Evolutionary conservation across 2,113 vertebrate genomes (phyloP).

Genomic region (Crocuta crocuta): DNA sequence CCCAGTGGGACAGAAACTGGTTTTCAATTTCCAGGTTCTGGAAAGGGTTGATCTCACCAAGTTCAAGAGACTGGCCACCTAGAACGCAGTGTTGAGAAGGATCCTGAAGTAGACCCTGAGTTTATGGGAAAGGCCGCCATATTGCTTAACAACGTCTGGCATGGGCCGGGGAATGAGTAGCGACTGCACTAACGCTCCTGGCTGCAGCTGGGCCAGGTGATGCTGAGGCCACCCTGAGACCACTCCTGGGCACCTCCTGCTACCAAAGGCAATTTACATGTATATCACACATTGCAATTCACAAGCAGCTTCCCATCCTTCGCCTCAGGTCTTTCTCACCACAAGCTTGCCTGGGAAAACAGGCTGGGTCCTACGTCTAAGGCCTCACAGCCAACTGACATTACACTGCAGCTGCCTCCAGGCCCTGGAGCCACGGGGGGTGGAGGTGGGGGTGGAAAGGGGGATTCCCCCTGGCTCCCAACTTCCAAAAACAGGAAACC

Average conservation of each 20-base stretch:
- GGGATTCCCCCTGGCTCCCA: background rate
- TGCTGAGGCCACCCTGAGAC: background rate
- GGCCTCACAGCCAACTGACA: background rate
- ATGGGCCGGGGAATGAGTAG: rapidly evolving
- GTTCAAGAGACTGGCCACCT: background rate
- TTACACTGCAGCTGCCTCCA: background rate
- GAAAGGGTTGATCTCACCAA: background rate
- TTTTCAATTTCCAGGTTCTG: background rate
- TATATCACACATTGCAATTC: background rate
- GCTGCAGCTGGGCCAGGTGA: background rate
- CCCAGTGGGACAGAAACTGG: background rate
- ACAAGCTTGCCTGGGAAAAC: background rate
- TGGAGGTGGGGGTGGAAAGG: rapidly evolving
- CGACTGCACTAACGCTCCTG: rapidly evolving
- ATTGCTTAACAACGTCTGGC: background rate
- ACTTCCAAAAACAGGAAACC: slow-evolving; percentile 31
- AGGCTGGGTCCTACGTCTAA: background rate
- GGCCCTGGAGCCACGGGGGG: background rate
- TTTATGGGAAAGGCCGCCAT: background rate
- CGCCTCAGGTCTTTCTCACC: background rate
- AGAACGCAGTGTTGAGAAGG: background rate
- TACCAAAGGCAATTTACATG: background rate
- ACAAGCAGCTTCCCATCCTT: background rate
- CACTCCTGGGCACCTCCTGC: background rate
- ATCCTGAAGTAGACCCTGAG: background rate